Base-by-base conservation (phyloP, 2,888 invertebrate genomes). In the Leucophora obtusa region DNA sequence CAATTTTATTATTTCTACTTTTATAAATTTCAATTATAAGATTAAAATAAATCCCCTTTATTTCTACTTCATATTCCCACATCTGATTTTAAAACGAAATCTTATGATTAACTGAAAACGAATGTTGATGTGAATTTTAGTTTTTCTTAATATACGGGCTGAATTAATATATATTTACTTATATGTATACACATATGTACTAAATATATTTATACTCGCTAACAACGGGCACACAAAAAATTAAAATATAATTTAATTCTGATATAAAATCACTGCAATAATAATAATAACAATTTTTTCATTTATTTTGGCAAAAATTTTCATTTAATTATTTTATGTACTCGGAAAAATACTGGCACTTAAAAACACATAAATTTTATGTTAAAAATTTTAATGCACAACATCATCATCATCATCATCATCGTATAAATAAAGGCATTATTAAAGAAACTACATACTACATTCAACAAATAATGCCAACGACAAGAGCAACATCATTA, bases 361-460 rank as follows among this genome's bases (percentile, higher is more conserved):
- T 78, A 71, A 82, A 78, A 71, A 72, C 21, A 21, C 68, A 74
- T 82, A 82, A 82, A 82, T 79, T 79, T 59, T n/a, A 58, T 35
- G 75, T 47, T 35, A 56, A 62, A 63, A 69, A 69, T 60, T 62
- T 60, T 54, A 59, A 51, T 66, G 28, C 53, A 59, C 59, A 43
- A 14, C 11, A 43, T 43, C 43, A 43, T 43, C 15, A n/a, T n/a
- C n/a, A 50, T 50, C 15, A 62, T 9, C 24, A 50, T 50, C 15
- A 62, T 9, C 24, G 50, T 14, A 54, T 56, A 53, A 59, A 70
- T 59, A 51, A 33, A 53, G 65, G 65, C 65, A 53, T 54, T 65
- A 53, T 6, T 28, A 6, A 28, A 24, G 24, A 28, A 28, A 28
- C 14, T 38, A 53, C 35, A 38, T 38, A 38, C 38, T n/a, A 6